These are phyloP conservation scores for Hirtodrosophila duncani DNA, from an alignment of 2,888 invertebrate genomes.

Conservation along the genomic window DNA sequence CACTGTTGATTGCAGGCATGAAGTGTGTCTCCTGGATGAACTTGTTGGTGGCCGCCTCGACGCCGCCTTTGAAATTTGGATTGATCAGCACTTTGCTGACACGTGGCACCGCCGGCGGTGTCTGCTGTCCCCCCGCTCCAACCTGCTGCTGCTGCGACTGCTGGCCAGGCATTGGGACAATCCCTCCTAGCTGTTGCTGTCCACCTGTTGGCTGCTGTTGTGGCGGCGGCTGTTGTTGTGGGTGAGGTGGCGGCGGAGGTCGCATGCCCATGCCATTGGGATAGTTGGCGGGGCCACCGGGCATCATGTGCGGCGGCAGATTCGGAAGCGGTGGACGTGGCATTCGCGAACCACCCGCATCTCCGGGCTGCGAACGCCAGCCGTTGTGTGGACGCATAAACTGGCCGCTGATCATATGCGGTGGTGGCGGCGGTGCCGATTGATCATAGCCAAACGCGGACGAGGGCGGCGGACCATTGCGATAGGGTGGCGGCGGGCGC, in stretches of 20 bases:
- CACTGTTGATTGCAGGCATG: conserved; percentile 76
- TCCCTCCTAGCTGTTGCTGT: conserved; percentile 2
- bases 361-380: conserved; percentile 68
- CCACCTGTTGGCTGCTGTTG: conserved; percentile 15
- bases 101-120: conserved; percentile 38
- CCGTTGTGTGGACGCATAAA: conserved; percentile 62
- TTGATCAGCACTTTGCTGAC: conserved; percentile 76
- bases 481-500: conserved; percentile 53
- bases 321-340: conserved; percentile 80
- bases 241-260: conserved; percentile 22
- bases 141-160: conserved; percentile 25
- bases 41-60: conserved; percentile 78
- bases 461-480: conserved; percentile 43
- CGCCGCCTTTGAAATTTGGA: conserved; percentile 78
- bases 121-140: conserved; percentile 17
- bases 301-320: conserved; percentile 59
- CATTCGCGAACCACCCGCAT: conserved; percentile 77
- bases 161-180: not conserved
- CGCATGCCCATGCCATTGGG: conserved; percentile 61
- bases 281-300: conserved; percentile 49
- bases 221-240: conserved; percentile 25
- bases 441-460: conserved; percentile 44
- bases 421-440: conserved; percentile 6
- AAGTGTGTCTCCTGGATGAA: conserved; percentile 78
- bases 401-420: conserved; percentile 70